phyloP scores from a whole-genome alignment of 2,888 invertebrate species.

The Petrolisthes manimaculis region DNA sequence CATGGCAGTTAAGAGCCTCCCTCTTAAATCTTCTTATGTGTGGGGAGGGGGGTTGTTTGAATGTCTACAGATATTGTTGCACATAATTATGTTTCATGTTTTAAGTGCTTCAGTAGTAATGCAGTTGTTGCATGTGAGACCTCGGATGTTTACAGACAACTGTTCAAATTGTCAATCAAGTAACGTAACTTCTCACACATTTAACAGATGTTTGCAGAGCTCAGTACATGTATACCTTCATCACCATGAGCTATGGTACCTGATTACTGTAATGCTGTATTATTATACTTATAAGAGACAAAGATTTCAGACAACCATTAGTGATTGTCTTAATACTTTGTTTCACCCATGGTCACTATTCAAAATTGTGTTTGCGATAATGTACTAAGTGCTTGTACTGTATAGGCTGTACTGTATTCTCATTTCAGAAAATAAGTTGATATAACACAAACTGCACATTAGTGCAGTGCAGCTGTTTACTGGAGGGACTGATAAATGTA shows the following conservation, averaged over 20 bases:
- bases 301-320: neutral
- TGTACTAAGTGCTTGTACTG: neutral
- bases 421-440: too few relatives aligned
- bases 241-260: conserved; percentile 14
- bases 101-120: too few relatives aligned
- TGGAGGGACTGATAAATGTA: neutral
- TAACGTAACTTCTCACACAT: neutral
- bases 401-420: too few relatives aligned
- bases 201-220: neutral
- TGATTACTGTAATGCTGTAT: conserved; percentile 16
- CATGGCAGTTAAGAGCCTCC: too few relatives aligned
- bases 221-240: neutral
- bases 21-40: too few relatives aligned
- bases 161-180: too few relatives aligned
- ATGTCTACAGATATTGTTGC: too few relatives aligned
- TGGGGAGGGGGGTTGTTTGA: too few relatives aligned
- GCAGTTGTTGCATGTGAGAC: too few relatives aligned
- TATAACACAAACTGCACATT: neutral
- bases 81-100: too few relatives aligned
- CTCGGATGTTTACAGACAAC: too few relatives aligned
- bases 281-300: neutral
- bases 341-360: neutral
- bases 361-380: neutral
- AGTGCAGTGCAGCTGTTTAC: neutral
- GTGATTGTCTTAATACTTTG: neutral